Conservation (phyloP, 2,888 invertebrate genomes). For the Miltochrista miniata region DNA sequence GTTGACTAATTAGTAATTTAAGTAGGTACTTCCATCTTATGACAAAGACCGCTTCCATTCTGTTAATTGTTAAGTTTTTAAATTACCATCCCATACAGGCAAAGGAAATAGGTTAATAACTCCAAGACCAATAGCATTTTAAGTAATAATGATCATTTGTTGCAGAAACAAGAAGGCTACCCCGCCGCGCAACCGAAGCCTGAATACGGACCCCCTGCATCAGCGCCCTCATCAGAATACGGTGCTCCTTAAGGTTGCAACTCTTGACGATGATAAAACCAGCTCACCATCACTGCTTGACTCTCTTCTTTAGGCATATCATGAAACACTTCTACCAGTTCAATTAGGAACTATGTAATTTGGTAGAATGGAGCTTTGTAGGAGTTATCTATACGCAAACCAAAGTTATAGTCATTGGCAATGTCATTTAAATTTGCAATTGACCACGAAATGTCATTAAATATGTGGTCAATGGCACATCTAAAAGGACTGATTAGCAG, state of each 20-base stretch:
- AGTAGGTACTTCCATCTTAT: no score
- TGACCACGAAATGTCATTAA: not conserved
- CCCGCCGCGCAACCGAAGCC: constrained; percentile 72
- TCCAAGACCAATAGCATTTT: not conserved
- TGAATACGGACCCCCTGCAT: constrained; percentile 77
- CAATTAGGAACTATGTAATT: constrained; percentile 14
- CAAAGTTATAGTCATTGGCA: constrained; percentile 21
- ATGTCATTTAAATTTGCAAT: not conserved
- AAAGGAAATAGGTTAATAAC: not conserved
- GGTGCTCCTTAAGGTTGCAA: constrained; percentile 79
- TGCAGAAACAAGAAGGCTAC: constrained; percentile 84
- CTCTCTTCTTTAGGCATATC: constrained; percentile 37
- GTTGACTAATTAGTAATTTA: no score
- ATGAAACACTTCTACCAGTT: constrained; percentile 18
- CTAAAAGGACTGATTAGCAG: not conserved
- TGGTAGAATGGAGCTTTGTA: constrained; percentile 10
- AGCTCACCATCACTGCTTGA: constrained; percentile 42
- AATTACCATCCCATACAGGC: not conserved
- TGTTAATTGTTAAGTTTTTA: not conserved
- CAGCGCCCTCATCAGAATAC: constrained; percentile 83
- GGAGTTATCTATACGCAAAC: constrained; percentile 21
- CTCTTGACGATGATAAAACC: constrained; percentile 43
- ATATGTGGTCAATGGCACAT: not conserved
- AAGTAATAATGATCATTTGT: constrained; percentile 17
- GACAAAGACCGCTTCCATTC: not conserved